Evolutionary conservation across 2,888 invertebrate genomes (phyloP), one percentile per base, ranked within the genome.

Genomic region (Melieria omissa): DNA sequence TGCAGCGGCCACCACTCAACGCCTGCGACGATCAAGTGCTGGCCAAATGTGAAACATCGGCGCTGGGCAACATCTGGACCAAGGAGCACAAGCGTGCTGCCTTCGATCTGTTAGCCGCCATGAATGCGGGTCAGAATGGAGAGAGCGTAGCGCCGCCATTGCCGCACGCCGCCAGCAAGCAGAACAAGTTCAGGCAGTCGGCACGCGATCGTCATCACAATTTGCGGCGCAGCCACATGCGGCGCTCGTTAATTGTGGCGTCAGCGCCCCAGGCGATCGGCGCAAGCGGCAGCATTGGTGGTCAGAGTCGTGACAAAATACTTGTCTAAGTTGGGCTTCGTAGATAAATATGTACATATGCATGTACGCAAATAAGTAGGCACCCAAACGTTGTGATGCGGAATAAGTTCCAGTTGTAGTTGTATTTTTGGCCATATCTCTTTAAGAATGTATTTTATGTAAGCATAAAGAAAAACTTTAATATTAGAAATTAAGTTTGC

Each of bases 21-120:
- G 52, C 7, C 45, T 12, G 16, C 57, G 41, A 68, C 69, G 65
- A 69, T 10, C 72, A 65, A 12, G 58, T 75, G 4, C 62, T 82
- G 12, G 69, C 29, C 73, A 71, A 74, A 65, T 78, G 77, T 54
- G 73, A 80, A 74, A 73, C 79, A 0, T 63, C 75, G 1, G 77
- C 79, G 16, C 71, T 85, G 12, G 79, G 80, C 29, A 82, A 78
- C 54, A 79, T 83, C 55, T 86, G 87, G 86, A 85, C 84, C 8
- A 81, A 75, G 71, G 86, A 86, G 72, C 82, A 86, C 68, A 86
- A 86, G 74, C 83, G 83, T 9, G 85, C 85, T 0, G 86, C 86
- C 2, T 87, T 87, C 71, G 85, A 86, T 70, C 75, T 86, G 79
- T 75, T 86, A 65, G 86, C 87, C 3, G 84, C 84, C 7, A 86